Base-by-base conservation (phyloP, 2,113 vertebrate species). In the Eolophus roseicapilla region DNA sequence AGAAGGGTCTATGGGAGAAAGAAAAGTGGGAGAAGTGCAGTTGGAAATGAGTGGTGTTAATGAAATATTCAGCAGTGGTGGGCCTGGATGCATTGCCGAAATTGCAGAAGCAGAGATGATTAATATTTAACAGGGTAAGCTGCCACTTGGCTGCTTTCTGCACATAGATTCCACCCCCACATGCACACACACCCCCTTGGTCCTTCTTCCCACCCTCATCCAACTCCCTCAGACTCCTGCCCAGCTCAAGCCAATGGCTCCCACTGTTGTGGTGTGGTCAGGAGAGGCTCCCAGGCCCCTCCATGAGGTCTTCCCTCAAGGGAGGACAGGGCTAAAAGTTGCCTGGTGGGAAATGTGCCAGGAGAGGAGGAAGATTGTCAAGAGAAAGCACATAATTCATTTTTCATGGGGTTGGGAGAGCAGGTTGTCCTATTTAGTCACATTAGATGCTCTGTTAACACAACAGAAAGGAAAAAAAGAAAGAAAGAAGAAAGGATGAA, bases 371-470 rank as follows among this genome's bases (percentile, higher is more conserved):
- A 57, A 92, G 91, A 92, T 49, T 93, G 93, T n/a, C 0, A 3
- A 93, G 95, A 97, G 94, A 93, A 97, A 96, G 95, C 91, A 67
- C 85, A 17, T 97, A 94, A 98, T 98, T 90, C 92, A 97, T 98
- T 97, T 98, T 98, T 97, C 93, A 98, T 98, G 95, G 89, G 90
- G 68, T 92, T 92, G 93, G 95, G 94, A 97, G 96, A 97, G 96
- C 94, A 95, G 96, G 96, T 97, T 98, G 97, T 98, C 97, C 97
- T 98, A 98, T 98, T 98, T 98, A 98, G 97, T 97, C 97, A 96
- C 97, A 98, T 98, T 98, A 98, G 97, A 97, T 97, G 97, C 97
- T 97, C 97, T 98, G 97, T 97, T 98, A 97, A 98, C 97, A 97
- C 96, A 98, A 97, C 97, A 97, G 97, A 78, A 93, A 70, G 21